phyloP scores from a whole-genome alignment of 2,113 vertebrate genomes.

The Osmerus eperlanus region DNA sequence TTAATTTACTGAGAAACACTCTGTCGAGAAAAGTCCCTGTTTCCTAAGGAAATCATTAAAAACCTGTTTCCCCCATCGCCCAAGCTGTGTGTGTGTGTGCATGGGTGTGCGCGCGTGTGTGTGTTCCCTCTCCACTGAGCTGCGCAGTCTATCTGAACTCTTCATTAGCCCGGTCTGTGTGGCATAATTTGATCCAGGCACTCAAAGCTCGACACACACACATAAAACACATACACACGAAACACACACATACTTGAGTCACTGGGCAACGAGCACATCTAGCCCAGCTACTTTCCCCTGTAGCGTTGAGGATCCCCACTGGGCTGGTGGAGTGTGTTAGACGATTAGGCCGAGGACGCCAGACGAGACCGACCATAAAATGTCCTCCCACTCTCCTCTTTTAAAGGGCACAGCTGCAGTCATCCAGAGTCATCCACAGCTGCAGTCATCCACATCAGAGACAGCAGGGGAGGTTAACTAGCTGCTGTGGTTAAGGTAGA shows the following conservation, averaged over 20 bases:
- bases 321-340: conserved; percentile 42
- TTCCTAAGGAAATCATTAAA: background rate
- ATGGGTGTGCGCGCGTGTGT: background rate
- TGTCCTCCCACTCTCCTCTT: conserved; percentile 32
- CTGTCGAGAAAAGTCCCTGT: background rate
- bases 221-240: conserved; percentile 13
- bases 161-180: conserved; percentile 45
- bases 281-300: conserved; percentile 35
- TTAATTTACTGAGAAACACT: background rate
- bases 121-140: conserved; percentile 25
- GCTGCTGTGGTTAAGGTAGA: no score
- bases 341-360: conserved; percentile 34
- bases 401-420: conserved; percentile 8
- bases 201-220: conserved; percentile 30
- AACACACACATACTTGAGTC: conserved; percentile 37
- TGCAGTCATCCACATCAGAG: background rate
- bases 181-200: conserved; percentile 47
- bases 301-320: conserved; percentile 46
- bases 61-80: background rate
- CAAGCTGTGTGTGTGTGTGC: background rate
- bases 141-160: conserved; percentile 33
- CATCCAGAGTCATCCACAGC: background rate
- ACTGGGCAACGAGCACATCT: conserved; percentile 46
- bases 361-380: conserved; percentile 29
- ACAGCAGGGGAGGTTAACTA: no score